Base-by-base conservation (phyloP, 2,797 vertebrate species). In the Lindbergichthys nudifrons region DNA sequence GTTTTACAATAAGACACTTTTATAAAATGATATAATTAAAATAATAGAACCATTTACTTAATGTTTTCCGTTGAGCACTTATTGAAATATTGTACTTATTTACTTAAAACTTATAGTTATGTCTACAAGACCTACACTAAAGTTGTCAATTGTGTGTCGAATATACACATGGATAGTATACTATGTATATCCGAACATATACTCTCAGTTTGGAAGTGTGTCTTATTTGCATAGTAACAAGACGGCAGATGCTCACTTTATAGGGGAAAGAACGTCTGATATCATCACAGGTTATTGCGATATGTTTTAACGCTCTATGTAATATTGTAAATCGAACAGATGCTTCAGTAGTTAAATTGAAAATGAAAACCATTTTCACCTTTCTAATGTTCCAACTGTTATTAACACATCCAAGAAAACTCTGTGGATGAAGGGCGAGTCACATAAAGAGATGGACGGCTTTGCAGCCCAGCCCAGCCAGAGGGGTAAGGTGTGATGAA, bases 401-500 rank as follows among this genome's bases (percentile, higher is more conserved):
- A 60, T 19, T 51, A 56, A 45, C 23, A 76, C 3, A 57, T 18
- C n/a, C 19, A 42, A 60, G 32, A 57, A 21, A 51, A 19, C 18
- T 54, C 12, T 54, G 21, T 30, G 15, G 30, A 67, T 45, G 26
- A 64, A 47, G 23, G 39, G 10, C 43, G 39, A 46, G 43, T 46
- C 26, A 21, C 3, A 32, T 65, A 39, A 73, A 70, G 19, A 51
- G 10, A 58, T 41, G 4, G 4, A 8, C 45, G 26, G 8, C 41
- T 61, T 58, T 51, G 26, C 11, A 60, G 42, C 53, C 51, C 39
- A 10, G 46, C 8, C 9, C 26, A 58, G 26, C 42, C 54, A 42
- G 26, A 63, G 6, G 32, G 42, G 48, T 39, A 65, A 59, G 19
- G 56, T 77, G 80, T 85, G 85, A 79, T 85, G 60, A 70, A 78